Evolutionary conservation across 64 coral and sea anemone species (phyloP).

Genomic region (Stichodactyla helianthus): DNA sequence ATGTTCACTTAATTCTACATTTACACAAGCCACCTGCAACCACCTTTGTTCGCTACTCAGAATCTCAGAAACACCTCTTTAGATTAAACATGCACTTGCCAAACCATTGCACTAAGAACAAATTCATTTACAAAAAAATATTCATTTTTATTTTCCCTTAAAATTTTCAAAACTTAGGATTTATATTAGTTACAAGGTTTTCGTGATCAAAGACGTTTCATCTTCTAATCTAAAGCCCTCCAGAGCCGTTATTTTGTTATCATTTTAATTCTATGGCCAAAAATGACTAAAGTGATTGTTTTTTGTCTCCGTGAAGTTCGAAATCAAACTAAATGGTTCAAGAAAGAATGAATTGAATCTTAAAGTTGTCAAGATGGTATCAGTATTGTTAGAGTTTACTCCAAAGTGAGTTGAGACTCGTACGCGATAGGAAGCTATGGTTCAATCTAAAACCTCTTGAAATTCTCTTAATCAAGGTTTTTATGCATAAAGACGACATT

Average conservation of each 20-base stretch:
- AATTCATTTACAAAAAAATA: background rate
- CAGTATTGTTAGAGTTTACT: background rate
- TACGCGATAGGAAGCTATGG: background rate
- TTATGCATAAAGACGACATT: conserved; percentile 1
- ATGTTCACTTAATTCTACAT: background rate
- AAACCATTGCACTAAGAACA: background rate
- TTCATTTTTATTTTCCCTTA: no score
- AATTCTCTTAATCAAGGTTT: background rate
- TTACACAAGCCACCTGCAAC: background rate
- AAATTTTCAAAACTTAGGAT: no score
- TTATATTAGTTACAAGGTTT: background rate
- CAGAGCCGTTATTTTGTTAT: background rate
- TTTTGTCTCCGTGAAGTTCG: conserved; percentile 5
- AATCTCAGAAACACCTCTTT: background rate
- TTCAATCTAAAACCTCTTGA: background rate
- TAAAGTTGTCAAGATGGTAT: conserved; percentile 25
- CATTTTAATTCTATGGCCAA: background rate
- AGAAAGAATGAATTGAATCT: conserved; percentile 10
- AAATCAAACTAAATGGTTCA: conserved; percentile 15
- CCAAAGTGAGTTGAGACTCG: background rate
- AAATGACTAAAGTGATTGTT: background rate
- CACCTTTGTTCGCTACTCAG: background rate
- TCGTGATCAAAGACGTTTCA: background rate
- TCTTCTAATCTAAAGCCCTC: background rate
- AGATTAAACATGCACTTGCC: background rate